These are phyloP conservation scores for Esperia sulphurella DNA, from an alignment of 2,888 invertebrate genomes.

Conservation along the genomic window DNA sequence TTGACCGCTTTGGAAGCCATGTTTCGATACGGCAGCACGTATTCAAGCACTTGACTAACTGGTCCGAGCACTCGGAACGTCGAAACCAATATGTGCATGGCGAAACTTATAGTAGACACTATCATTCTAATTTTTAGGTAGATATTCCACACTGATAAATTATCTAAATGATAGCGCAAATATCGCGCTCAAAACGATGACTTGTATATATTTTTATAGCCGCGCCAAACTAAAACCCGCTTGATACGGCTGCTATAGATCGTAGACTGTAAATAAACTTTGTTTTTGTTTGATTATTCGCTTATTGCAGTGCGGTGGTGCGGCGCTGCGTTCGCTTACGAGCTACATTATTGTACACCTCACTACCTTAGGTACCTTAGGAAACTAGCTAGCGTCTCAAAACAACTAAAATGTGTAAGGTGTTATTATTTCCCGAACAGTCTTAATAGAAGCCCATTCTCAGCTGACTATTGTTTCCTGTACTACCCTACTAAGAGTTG, in stretches of 20 bases:
- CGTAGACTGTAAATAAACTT: too few relatives aligned
- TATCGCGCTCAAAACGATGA: neutral
- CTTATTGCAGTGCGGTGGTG: too few relatives aligned
- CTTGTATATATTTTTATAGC: neutral
- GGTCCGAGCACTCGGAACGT: slow-evolving; percentile 33
- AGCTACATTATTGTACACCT: too few relatives aligned
- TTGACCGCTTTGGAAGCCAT: slow-evolving; percentile 44
- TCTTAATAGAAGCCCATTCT: too few relatives aligned
- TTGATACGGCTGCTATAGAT: neutral
- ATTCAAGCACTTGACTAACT: slow-evolving; percentile 40
- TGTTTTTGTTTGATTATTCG: too few relatives aligned
- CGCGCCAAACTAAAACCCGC: neutral
- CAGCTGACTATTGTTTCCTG: too few relatives aligned
- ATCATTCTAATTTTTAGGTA: slow-evolving; percentile 20
- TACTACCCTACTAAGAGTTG: too few relatives aligned
- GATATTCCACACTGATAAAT: neutral
- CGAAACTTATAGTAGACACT: slow-evolving; percentile 27
- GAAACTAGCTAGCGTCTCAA: too few relatives aligned
- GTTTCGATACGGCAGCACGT: slow-evolving; percentile 41
- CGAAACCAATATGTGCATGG: slow-evolving; percentile 31
- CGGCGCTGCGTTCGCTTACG: too few relatives aligned
- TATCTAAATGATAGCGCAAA: neutral
- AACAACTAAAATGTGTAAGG: too few relatives aligned
- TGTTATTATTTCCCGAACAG: too few relatives aligned
- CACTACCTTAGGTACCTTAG: too few relatives aligned